These are phyloP conservation scores for Chiridota heheva DNA, from an alignment of 35 echinoderm and acorn worm species.

Conservation along the genomic window DNA sequence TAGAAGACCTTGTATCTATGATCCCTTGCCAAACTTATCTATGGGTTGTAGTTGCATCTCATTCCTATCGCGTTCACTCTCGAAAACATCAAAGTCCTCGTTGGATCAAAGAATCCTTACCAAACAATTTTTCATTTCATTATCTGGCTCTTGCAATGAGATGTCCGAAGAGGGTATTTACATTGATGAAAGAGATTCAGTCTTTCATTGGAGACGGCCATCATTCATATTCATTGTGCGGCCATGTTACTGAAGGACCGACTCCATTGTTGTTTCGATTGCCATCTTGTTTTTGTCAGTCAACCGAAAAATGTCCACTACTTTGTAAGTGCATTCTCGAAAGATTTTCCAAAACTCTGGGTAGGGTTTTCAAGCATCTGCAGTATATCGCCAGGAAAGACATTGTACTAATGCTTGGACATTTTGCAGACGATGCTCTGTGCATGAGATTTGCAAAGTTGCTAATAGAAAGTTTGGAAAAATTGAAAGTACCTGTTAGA, in stretches of 20 bases:
- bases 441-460: not conserved
- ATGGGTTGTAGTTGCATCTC: constrained; percentile 28
- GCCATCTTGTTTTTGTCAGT: not conserved
- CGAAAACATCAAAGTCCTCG: not conserved
- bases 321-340: constrained; percentile 13
- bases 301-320: not conserved
- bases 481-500: not conserved
- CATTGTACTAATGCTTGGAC: constrained; percentile 13
- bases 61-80: constrained; percentile 31
- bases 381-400: not conserved
- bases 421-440: constrained; percentile 19
- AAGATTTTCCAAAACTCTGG: not conserved
- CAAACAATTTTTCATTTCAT: constrained; percentile 8
- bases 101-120: constrained; percentile 23
- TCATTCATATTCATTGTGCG: constrained; percentile 18
- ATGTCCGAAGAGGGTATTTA: constrained; percentile 22
- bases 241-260: constrained; percentile 34
- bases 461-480: not conserved
- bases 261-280: constrained; percentile 28
- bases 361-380: not conserved
- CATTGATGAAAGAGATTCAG: constrained; percentile 34
- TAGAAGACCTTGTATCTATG: not conserved
- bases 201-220: constrained; percentile 17
- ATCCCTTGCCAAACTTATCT: not conserved
- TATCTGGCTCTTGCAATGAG: constrained; percentile 26